Percentiles rank a stretch among this genome's conserved stretches.
Conservation (phyloP, 2,113 vertebrate species). For the Poicephalus gulielmi region DNA sequence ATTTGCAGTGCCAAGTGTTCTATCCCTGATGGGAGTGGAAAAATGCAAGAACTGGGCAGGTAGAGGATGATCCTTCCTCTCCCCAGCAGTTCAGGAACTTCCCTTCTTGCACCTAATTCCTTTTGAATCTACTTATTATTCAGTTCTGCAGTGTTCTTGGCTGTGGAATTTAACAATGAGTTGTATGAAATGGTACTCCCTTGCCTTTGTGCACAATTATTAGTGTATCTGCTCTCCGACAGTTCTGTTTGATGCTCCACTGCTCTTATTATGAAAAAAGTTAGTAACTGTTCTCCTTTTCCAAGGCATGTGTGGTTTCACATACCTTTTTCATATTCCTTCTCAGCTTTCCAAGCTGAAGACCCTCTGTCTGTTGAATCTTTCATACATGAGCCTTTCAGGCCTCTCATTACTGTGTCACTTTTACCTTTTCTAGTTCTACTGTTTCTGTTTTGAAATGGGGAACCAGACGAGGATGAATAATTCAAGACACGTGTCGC, state of each 20-base stretch:
- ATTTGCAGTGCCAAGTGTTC: neutral
- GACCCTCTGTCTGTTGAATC: neutral
- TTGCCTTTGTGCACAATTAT: neutral
- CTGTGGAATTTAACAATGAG: neutral
- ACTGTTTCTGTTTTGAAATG: slow-evolving; percentile 30
- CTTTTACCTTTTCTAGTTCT: neutral
- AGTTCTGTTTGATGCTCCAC: neutral
- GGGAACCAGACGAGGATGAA: slow-evolving; percentile 2
- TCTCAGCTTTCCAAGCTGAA: neutral
- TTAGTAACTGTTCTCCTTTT: neutral
- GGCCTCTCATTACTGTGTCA: neutral
- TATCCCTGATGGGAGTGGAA: neutral
- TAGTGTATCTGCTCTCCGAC: neutral
- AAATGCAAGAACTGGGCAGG: neutral
- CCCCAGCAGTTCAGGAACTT: neutral
- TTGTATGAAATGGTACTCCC: neutral
- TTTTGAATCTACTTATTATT: neutral
- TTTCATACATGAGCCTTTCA: neutral
- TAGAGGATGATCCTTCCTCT: neutral
- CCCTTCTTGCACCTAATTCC: neutral
- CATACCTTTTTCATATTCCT: neutral
- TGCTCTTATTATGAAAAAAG: neutral
- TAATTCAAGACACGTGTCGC: neutral
- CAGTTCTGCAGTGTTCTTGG: neutral
- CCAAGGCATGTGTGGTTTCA: neutral